Conservation (phyloP, 2,797 vertebrate species). For the Danio tinwini region DNA sequence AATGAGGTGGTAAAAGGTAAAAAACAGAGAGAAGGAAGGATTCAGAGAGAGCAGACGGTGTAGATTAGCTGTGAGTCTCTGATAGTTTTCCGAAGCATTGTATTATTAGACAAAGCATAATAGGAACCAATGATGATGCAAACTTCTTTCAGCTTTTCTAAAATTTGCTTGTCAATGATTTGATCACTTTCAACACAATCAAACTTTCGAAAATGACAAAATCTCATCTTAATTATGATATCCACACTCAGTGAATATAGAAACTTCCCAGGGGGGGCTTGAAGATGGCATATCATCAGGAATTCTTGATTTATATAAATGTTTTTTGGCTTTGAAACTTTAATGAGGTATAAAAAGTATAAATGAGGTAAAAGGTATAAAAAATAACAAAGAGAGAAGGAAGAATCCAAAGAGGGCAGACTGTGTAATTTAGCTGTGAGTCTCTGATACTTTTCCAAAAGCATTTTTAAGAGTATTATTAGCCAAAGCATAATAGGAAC, state of each 20-base stretch:
- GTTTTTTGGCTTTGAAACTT: background rate
- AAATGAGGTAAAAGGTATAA: background rate
- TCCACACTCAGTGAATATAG: background rate
- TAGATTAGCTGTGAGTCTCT: slow-evolving; percentile 46
- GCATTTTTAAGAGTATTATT: too few relatives aligned
- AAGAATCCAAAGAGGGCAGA: slow-evolving; percentile 3
- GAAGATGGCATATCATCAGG: background rate
- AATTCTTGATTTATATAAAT: slow-evolving; percentile 4
- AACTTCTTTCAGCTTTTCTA: background rate
- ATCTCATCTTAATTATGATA: background rate
- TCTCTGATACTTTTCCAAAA: too few relatives aligned
- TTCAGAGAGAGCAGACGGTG: background rate
- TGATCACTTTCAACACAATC: background rate
- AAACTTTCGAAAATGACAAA: too few relatives aligned
- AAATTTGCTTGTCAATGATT: background rate
- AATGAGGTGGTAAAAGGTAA: background rate
- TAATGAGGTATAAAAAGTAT: too few relatives aligned
- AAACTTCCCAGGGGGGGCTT: background rate
- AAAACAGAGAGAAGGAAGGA: background rate
- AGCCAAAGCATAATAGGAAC: too few relatives aligned
- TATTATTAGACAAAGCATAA: too few relatives aligned
- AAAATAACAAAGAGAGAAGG: background rate
- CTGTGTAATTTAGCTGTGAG: slow-evolving; percentile 49
- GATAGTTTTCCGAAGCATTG: too few relatives aligned
- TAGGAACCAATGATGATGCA: too few relatives aligned